Conservation (phyloP, 2,797 vertebrate species). For the Etheostoma perlongum region DNA sequence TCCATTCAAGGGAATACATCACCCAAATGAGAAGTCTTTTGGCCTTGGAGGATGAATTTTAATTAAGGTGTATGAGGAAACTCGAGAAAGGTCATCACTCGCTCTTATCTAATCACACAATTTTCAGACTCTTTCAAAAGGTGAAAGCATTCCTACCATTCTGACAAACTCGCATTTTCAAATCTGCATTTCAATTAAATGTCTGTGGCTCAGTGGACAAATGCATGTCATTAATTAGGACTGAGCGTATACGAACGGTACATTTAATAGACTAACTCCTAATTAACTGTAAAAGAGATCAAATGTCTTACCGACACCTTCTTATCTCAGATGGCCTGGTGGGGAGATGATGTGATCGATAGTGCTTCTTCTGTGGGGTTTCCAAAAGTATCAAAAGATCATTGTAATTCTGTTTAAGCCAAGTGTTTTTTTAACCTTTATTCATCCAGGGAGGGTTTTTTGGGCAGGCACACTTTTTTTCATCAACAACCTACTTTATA, state of each 20-base stretch:
- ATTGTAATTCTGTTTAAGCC: constrained; percentile 50
- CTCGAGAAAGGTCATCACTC: constrained; percentile 60
- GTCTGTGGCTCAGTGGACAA: constrained; percentile 42
- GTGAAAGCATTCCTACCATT: constrained; percentile 56
- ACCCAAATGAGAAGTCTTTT: constrained; percentile 50
- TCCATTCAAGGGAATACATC: constrained; percentile 39
- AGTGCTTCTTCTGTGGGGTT: constrained; percentile 18
- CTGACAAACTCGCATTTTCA: constrained; percentile 45
- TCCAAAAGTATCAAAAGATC: constrained; percentile 41
- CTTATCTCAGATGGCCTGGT: constrained; percentile 16
- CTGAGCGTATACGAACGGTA: constrained; percentile 37
- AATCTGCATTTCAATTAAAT: constrained; percentile 72
- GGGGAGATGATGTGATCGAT: constrained; percentile 23
- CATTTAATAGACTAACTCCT: constrained; percentile 46
- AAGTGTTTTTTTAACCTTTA: constrained; percentile 49
- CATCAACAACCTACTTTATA: constrained; percentile 50
- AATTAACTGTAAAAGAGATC: constrained; percentile 60
- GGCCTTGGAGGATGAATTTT: constrained; percentile 65
- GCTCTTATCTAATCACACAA: constrained; percentile 69
- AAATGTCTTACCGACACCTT: constrained; percentile 26
- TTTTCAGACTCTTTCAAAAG: constrained; percentile 59
- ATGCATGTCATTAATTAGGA: constrained; percentile 63
- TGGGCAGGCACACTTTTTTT: neutral
- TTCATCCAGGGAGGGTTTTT: constrained; percentile 35
- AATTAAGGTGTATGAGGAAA: constrained; percentile 55